A percentile compares a stretch with the other conserved stretches of the same genome.
Conservation (phyloP, 2,888 invertebrate genomes). For the Pyrocoelia pectoralis region DNA sequence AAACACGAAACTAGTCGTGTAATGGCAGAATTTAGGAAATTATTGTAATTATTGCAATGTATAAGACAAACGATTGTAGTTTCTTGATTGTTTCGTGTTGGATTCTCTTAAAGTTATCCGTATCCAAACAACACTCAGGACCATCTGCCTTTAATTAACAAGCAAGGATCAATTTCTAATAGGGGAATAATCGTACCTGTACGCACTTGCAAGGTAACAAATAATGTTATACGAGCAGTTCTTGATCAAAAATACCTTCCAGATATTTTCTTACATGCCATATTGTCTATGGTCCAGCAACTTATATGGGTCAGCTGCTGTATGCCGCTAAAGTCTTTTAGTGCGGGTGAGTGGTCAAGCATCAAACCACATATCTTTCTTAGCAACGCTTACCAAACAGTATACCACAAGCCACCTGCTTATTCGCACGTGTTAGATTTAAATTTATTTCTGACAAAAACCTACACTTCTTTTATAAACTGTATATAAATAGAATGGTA, state of each 20-base stretch:
- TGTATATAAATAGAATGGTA: neutral
- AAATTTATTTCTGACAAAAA: conserved; percentile 22
- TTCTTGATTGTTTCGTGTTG: too few species aligned
- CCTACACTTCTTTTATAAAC: neutral
- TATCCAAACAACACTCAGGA: too few species aligned
- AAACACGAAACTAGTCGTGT: too few species aligned
- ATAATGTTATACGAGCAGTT: neutral
- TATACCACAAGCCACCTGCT: conserved; percentile 31
- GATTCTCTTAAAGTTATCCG: too few species aligned
- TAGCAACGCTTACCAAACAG: conserved; percentile 24
- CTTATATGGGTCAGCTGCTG: conserved; percentile 30
- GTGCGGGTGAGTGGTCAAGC: conserved; percentile 35
- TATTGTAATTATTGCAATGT: too few species aligned
- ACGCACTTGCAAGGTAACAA: neutral
- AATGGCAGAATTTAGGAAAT: too few species aligned
- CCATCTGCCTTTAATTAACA: too few species aligned
- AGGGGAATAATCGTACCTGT: too few species aligned
- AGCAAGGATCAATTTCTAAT: too few species aligned
- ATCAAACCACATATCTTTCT: conserved; percentile 36
- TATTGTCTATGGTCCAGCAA: conserved; percentile 27
- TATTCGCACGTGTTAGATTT: conserved; percentile 32
- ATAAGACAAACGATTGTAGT: too few species aligned
- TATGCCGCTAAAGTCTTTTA: conserved; percentile 21
- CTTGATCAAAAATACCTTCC: conserved; percentile 4
- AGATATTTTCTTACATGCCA: conserved; percentile 13